Base-by-base conservation (phyloP, 2,113 vertebrate genomes). In the Zapus hudsonius region DNA sequence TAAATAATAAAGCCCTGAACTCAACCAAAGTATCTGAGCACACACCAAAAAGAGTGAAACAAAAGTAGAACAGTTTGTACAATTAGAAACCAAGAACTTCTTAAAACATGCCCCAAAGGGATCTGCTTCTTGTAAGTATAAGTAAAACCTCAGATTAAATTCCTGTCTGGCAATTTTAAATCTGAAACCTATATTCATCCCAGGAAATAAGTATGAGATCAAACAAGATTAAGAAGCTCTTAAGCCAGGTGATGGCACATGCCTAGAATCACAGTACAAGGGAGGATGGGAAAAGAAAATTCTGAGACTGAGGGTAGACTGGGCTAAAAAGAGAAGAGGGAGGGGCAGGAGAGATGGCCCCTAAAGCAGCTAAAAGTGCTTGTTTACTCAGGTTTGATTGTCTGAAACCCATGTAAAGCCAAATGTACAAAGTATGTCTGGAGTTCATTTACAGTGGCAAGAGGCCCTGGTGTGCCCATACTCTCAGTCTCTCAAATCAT, bases 1-100 rank as follows among this genome's bases (percentile, higher is more conserved):
- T 64, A 66, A 83, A 92, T 52, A 13, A 79, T 52, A 7, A 75
- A 36, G 33, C 90, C 57, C 64, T 52, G 12, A 80, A 22, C 36
- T 92, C 52, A 87, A 82, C 5, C 5, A 94, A 75, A 17, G n/a
- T 52, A 33, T 0, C n/a, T 52, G 59, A 87, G 63, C 67, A 70
- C 66, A 87, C 64, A 86, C 89, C 94, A 57, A 1, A 0, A 52
- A 3, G 27, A 76, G 67, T 78, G 89, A 83, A 85, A 87, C 42
- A 91, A 87, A 78, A 38, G 31, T 63, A 7, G 36, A 90, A 92
- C 1, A 84, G 64, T 83, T 13, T 38, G 63, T 85, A 27, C 2
- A 85, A 80, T 69, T 27, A 88, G 73, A 95, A 86, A 94, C 27
- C 44, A 92, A 72, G 27, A 90, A 63, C 40, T 31, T 75, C 47